Evolutionary conservation across 2,888 invertebrate species (phyloP).

Genomic region (Psylliodes chrysocephalus): DNA sequence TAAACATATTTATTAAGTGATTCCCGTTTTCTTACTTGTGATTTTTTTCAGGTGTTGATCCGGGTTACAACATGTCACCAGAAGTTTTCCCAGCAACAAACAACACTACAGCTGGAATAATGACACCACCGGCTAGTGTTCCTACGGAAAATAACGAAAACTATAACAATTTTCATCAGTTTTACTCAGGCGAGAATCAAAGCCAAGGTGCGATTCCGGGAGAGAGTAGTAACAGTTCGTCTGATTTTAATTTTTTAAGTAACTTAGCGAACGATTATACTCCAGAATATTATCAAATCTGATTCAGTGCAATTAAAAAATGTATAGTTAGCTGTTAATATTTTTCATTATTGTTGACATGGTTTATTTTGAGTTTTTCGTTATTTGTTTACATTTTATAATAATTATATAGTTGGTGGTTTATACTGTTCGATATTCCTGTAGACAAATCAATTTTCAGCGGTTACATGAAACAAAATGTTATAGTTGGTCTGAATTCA

Average conservation of each 20-base stretch:
- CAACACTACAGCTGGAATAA: slow-evolving; percentile 66
- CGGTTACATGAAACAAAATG: too few species aligned
- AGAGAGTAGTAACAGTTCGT: slow-evolving; percentile 91
- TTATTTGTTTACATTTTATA: slow-evolving; percentile 25
- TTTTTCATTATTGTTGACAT: slow-evolving; percentile 43
- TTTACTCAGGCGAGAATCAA: slow-evolving; percentile 69
- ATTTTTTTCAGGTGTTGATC: slow-evolving; percentile 62
- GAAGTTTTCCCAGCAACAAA: slow-evolving; percentile 64
- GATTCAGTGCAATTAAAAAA: slow-evolving; percentile 62
- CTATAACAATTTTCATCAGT: slow-evolving; percentile 78
- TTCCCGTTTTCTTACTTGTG: too few species aligned
- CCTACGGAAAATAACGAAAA: slow-evolving; percentile 72
- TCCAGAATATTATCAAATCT: slow-evolving; percentile 88
- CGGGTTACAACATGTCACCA: slow-evolving; percentile 63
- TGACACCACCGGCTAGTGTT: slow-evolving; percentile 71
- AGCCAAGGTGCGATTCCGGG: slow-evolving; percentile 64
- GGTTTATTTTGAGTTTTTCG: slow-evolving; percentile 23
- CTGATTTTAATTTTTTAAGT: slow-evolving; percentile 93
- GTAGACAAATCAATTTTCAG: too few species aligned
- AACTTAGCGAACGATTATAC: slow-evolving; percentile 93
- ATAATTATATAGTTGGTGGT: slow-evolving; percentile 3
- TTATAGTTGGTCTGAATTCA: too few species aligned
- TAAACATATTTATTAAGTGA: too few species aligned
- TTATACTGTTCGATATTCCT: neutral
- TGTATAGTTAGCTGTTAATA: slow-evolving; percentile 44